A percentile compares a stretch with the other conserved stretches of the same genome.
These are phyloP conservation scores for Neolamprologus falcicula DNA, from an alignment of 2,113 vertebrate species.

Conservation along the genomic window DNA sequence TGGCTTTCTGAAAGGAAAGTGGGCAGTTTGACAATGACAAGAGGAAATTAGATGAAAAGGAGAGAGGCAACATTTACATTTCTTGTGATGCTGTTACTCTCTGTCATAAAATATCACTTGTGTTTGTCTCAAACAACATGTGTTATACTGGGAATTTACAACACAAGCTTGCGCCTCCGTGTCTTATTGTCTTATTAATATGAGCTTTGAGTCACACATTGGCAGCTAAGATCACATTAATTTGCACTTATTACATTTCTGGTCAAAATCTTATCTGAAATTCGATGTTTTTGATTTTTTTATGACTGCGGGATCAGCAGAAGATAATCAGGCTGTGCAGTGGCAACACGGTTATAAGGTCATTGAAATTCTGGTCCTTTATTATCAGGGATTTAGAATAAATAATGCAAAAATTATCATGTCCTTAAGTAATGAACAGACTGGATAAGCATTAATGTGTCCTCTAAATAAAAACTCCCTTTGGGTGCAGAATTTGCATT, in stretches of 20 bases:
- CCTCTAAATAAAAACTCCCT: background rate
- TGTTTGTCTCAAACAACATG: background rate
- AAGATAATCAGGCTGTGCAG: background rate
- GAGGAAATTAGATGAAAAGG: background rate
- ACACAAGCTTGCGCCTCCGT: background rate
- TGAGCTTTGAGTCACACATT: background rate
- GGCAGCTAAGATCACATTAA: background rate
- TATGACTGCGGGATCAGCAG: background rate
- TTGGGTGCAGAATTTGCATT: constrained; percentile 9
- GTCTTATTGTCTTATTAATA: background rate
- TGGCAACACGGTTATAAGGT: background rate
- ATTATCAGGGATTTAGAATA: background rate
- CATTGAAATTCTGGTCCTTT: constrained; percentile 25
- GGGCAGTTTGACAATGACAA: background rate
- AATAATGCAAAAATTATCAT: constrained; percentile 11
- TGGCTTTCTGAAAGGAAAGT: background rate
- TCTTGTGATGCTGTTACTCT: background rate
- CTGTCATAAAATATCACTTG: background rate
- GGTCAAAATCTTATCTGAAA: background rate
- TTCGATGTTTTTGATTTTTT: background rate
- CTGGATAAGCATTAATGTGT: constrained; percentile 7
- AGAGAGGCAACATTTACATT: background rate
- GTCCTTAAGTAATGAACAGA: constrained; percentile 28
- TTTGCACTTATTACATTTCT: background rate
- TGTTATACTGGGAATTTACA: background rate